Evolutionary conservation across 2,888 invertebrate species (phyloP).

Genomic region (Hemaris fuciformis): DNA sequence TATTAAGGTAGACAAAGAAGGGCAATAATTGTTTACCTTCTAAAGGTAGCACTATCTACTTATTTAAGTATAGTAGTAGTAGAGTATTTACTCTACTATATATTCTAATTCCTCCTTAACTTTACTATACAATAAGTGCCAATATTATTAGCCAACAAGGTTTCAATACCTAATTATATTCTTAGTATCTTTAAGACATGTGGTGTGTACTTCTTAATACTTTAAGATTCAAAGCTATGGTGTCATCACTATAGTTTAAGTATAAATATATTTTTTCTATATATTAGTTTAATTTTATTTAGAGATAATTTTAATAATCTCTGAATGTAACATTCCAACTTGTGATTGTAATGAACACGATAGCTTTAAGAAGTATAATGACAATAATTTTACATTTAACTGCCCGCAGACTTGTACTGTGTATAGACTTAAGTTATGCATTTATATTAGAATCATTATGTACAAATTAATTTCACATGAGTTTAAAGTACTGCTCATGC

Average conservation of each 20-base stretch:
- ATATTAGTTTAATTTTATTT: conserved; percentile 18
- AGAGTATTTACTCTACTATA: conserved; percentile 19
- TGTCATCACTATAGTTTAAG: conserved; percentile 20
- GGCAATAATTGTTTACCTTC: background rate
- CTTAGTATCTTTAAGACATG: background rate
- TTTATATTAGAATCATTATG: conserved; percentile 71
- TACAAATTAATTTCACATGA: conserved; percentile 75
- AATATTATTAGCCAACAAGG: conserved; percentile 25
- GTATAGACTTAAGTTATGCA: conserved; percentile 61
- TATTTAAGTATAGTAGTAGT: no score
- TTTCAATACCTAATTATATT: conserved; percentile 21
- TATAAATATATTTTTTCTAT: background rate
- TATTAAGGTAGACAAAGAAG: background rate
- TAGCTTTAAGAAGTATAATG: conserved; percentile 46
- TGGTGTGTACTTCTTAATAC: background rate
- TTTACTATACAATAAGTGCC: conserved; percentile 32
- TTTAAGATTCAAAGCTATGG: background rate
- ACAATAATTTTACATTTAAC: conserved; percentile 47
- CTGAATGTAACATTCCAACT: conserved; percentile 40
- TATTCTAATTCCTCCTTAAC: conserved; percentile 21
- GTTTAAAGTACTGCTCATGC: conserved; percentile 55
- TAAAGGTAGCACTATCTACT: conserved; percentile 17
- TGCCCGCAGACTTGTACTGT: conserved; percentile 39
- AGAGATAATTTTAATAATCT: conserved; percentile 19
- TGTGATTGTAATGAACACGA: conserved; percentile 32